phyloP scores from a whole-genome alignment of 2,888 invertebrate genomes.

The Sinodicranocentrus sp. region DNA sequence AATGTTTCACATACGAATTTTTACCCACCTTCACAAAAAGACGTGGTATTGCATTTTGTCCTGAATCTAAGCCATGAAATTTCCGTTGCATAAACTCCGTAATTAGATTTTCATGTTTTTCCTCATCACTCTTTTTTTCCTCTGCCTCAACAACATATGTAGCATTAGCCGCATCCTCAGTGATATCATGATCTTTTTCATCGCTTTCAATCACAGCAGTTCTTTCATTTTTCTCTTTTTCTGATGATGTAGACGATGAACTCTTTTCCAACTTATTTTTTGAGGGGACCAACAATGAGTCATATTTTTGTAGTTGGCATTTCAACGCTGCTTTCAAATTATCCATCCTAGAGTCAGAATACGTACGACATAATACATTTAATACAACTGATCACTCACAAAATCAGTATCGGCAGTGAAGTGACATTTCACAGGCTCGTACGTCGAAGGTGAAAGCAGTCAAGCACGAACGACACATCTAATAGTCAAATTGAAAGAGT shows the following conservation, averaged over 20 bases:
- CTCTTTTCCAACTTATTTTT: no score
- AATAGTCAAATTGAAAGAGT: no score
- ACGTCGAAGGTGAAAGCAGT: no score
- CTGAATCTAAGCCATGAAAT: constrained; percentile 4
- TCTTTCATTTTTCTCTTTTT: no score
- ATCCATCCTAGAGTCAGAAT: not conserved
- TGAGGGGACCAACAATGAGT: no score
- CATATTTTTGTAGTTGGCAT: not conserved
- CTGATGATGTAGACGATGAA: no score
- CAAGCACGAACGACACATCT: no score
- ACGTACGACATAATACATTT: not conserved
- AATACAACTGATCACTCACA: not conserved
- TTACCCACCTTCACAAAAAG: constrained; percentile 40
- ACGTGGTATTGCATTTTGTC: not conserved
- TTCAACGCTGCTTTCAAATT: not conserved
- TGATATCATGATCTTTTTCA: no score
- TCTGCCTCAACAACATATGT: constrained; percentile 29
- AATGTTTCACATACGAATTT: no score
- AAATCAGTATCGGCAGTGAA: no score
- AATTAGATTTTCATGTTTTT: constrained; percentile 28
- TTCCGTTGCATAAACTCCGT: constrained; percentile 24
- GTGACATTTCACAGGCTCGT: no score
- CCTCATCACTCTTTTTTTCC: constrained; percentile 25
- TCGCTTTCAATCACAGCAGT: no score
- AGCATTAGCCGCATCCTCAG: not conserved